A percentile compares a stretch with the other conserved stretches of the same genome.
phyloP scores from a whole-genome alignment of 2,888 invertebrate genomes.

The Sminthurides aquaticus region DNA sequence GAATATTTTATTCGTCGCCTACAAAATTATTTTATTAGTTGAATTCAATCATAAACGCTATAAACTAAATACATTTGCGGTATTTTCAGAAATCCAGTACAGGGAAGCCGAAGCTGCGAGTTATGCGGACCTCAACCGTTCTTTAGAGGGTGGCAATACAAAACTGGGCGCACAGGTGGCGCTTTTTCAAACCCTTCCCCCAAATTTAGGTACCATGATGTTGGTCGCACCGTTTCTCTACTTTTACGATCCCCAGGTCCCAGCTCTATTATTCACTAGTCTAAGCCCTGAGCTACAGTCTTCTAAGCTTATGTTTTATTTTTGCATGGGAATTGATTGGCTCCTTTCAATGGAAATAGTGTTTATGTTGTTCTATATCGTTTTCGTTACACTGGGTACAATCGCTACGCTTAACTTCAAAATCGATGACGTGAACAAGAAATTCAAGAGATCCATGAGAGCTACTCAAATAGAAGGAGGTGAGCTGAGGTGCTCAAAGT shows the following conservation, averaged over 20 bases:
- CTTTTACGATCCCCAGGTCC: not conserved
- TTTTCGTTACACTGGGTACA: not conserved
- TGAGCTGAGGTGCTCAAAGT: not conserved
- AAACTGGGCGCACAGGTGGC: not conserved
- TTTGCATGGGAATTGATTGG: not conserved
- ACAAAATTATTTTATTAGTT: no score
- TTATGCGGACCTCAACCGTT: not conserved
- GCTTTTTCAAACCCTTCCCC: not conserved
- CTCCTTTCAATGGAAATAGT: not conserved
- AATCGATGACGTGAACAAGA: not conserved
- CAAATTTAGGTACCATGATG: not conserved
- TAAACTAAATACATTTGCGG: no score
- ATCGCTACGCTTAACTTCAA: not conserved
- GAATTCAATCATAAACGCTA: no score
- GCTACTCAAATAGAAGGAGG: not conserved
- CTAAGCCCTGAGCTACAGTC: not conserved
- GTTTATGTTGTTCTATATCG: not conserved
- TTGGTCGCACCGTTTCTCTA: not conserved
- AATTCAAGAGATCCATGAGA: not conserved
- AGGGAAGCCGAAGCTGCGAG: not conserved
- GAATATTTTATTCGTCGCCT: no score
- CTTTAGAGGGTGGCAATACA: not conserved
- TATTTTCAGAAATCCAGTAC: not conserved
- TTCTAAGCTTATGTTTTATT: not conserved
- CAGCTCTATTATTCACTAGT: not conserved